A percentile compares a stretch with the other conserved stretches of the same genome.
phyloP scores from a whole-genome alignment of 2,888 invertebrate species.

The Sphaerophoria rueppellii region DNA sequence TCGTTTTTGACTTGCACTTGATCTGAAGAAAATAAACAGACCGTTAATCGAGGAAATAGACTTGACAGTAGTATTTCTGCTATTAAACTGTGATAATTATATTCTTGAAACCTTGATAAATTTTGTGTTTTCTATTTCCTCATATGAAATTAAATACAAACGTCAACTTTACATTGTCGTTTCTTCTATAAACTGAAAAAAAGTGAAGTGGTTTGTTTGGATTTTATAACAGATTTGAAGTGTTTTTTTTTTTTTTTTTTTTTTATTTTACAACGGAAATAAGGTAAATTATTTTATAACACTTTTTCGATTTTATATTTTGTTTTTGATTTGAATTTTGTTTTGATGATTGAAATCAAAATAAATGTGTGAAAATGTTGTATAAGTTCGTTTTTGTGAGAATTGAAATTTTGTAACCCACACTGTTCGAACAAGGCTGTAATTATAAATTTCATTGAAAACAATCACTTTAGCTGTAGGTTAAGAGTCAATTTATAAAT shows the following conservation, averaged over 20 bases:
- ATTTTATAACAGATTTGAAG: slow-evolving; percentile 16
- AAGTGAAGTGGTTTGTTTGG: slow-evolving; percentile 39
- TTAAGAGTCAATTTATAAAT: too few species aligned
- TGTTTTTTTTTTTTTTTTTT: slow-evolving; percentile 14
- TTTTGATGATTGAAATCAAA: not conserved
- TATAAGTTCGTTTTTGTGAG: not conserved
- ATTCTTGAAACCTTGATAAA: not conserved
- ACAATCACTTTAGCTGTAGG: too few species aligned
- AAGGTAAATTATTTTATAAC: slow-evolving; percentile 31
- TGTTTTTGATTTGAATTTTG: not conserved
- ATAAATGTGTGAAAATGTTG: not conserved
- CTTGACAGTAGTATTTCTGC: slow-evolving; percentile 13
- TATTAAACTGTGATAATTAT: slow-evolving; percentile 30
- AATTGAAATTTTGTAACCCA: too few species aligned
- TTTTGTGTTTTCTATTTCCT: not conserved
- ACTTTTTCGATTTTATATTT: not conserved
- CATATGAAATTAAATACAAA: not conserved
- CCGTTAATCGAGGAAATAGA: slow-evolving; percentile 13
- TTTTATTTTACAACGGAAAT: not conserved
- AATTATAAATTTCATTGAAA: not conserved
- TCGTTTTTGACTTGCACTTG: slow-evolving; percentile 34
- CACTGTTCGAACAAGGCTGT: too few species aligned
- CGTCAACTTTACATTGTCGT: too few species aligned
- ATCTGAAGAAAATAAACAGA: slow-evolving; percentile 10
- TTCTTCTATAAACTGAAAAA: not conserved